phyloP scores from a whole-genome alignment of 2,888 invertebrate genomes.

The Dasypolia templi region DNA sequence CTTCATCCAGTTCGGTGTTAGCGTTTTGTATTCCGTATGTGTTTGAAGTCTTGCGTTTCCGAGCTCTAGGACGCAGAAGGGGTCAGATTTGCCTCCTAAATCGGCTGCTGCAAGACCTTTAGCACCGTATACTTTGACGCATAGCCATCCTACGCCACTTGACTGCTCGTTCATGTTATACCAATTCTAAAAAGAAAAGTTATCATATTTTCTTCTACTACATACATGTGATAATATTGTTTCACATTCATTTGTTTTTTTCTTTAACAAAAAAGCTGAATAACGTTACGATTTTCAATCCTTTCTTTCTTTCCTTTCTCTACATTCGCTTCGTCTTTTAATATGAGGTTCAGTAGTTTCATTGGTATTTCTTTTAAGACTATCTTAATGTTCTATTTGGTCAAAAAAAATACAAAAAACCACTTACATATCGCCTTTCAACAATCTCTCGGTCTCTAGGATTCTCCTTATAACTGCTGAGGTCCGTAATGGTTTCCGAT shows the following conservation, averaged over 20 bases:
- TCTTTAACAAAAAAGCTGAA: no score
- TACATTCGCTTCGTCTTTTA: neutral
- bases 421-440: conserved; percentile 93
- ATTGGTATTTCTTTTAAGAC: neutral
- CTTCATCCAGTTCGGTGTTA: conserved; percentile 99
- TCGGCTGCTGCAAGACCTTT: conserved; percentile 98
- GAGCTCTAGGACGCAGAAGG: conserved; percentile 98
- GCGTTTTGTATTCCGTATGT: conserved; percentile 99
- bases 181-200: conserved; percentile 89
- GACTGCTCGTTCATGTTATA: conserved; percentile 85
- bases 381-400: neutral
- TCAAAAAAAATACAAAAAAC: neutral
- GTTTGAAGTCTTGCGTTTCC: conserved; percentile 98
- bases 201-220: neutral
- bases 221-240: neutral
- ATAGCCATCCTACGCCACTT: conserved; percentile 97
- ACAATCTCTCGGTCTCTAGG: conserved; percentile 92
- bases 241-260: neutral
- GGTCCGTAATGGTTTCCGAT: conserved; percentile 97
- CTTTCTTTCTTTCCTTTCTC: neutral
- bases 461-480: conserved; percentile 96
- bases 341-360: no score
- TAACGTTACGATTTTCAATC: neutral
- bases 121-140: conserved; percentile 97
- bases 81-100: conserved; percentile 99